Percentiles rank a stretch among this genome's conserved stretches.
phyloP scores from a whole-genome alignment of 2,888 invertebrate species.

The Melikaiella ostensackeni region DNA sequence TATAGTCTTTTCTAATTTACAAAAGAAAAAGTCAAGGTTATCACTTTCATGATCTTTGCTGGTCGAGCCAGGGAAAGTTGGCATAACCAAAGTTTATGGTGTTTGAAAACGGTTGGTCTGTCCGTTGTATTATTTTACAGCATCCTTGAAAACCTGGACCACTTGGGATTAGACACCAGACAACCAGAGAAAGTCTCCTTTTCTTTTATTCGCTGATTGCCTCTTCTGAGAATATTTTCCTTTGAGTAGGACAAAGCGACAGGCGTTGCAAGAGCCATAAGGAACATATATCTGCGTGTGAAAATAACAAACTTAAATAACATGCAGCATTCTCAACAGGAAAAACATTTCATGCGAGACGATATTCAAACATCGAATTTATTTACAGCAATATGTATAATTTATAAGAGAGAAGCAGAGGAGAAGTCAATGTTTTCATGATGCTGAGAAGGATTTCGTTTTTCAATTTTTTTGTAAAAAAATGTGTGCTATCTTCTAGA shows the following conservation, averaged over 20 bases:
- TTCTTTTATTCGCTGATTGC: background rate
- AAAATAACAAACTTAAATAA: constrained; percentile 10
- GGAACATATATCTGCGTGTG: background rate
- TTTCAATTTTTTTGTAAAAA: too few species aligned
- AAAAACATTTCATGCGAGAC: constrained; percentile 4
- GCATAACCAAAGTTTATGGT: constrained; percentile 10
- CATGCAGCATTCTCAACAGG: background rate
- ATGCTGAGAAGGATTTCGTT: too few species aligned
- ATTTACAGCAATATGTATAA: constrained; percentile 27
- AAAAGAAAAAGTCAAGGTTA: constrained; percentile 33
- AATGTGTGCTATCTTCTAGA: too few species aligned
- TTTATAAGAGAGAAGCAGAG: constrained; percentile 25
- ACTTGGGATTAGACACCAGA: background rate
- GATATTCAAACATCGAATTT: constrained; percentile 26
- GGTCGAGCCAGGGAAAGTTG: constrained; percentile 10
- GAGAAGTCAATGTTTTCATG: background rate
- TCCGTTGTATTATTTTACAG: constrained; percentile 19
- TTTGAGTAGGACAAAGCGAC: background rate
- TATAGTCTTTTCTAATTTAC: constrained; percentile 17
- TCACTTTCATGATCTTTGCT: constrained; percentile 29
- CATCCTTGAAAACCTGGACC: constrained; percentile 1
- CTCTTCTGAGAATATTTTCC: constrained; percentile 1
- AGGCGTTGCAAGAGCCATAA: background rate
- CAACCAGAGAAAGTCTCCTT: background rate
- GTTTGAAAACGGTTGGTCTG: background rate